These are phyloP conservation scores for Carduelis carduelis DNA, from an alignment of 2,797 vertebrate species.

Conservation along the genomic window DNA sequence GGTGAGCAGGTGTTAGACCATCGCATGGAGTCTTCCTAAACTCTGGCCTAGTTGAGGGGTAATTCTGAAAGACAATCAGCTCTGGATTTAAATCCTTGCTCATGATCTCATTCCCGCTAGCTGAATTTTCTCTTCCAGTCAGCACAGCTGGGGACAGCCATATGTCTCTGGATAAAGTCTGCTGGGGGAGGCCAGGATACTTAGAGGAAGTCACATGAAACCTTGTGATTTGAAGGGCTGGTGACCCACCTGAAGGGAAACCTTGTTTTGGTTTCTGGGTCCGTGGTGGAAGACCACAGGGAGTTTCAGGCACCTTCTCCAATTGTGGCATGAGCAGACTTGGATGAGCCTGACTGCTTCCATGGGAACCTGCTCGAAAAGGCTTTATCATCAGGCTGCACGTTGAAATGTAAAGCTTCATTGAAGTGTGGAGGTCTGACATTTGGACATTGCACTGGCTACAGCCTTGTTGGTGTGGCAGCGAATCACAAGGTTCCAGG, in stretches of 20 bases:
- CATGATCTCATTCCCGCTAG: not conserved
- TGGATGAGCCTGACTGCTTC: slow-evolving; percentile 18
- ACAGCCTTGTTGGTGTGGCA: not conserved
- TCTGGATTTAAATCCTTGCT: slow-evolving; percentile 28
- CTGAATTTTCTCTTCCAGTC: slow-evolving; percentile 30
- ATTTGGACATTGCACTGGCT: not conserved
- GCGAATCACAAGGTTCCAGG: not conserved
- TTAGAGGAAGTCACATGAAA: slow-evolving; percentile 65
- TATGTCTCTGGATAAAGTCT: slow-evolving; percentile 53
- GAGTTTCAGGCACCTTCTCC: slow-evolving; percentile 12
- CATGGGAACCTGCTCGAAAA: not conserved
- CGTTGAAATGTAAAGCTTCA: slow-evolving; percentile 72
- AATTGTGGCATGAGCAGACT: slow-evolving; percentile 37
- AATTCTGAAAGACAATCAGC: slow-evolving; percentile 60
- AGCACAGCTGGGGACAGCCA: slow-evolving; percentile 54
- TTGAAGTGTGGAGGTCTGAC: slow-evolving; percentile 39
- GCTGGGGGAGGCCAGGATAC: slow-evolving; percentile 11
- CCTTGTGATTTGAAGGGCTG: slow-evolving; percentile 66
- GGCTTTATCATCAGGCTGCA: slow-evolving; percentile 68
- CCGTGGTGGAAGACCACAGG: not conserved
- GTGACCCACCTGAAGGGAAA: slow-evolving; percentile 38
- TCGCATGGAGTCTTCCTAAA: slow-evolving; percentile 8
- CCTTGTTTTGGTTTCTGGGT: slow-evolving; percentile 28
- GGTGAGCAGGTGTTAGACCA: slow-evolving; percentile 49
- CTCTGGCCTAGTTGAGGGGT: slow-evolving; percentile 24